A percentile compares a stretch with the other conserved stretches of the same genome.
Conservation (phyloP, 2,888 invertebrate genomes). For the Mythimna pallens region DNA sequence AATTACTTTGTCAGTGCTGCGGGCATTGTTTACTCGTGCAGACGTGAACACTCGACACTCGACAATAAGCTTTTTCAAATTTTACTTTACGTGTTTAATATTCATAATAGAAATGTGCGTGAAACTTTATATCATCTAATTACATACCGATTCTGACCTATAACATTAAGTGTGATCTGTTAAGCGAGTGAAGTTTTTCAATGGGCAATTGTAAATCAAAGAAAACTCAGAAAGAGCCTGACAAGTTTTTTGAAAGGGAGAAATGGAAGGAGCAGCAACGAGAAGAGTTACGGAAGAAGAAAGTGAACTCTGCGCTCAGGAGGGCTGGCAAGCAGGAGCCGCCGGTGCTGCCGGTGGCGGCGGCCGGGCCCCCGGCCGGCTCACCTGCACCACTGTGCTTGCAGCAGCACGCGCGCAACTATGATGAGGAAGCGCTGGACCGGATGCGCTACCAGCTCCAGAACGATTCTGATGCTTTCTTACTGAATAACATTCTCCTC, state of each 20-base stretch:
- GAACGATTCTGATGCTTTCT: conserved; percentile 92
- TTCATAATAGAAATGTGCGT: conserved; percentile 62
- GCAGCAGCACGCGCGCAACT: conserved; percentile 79
- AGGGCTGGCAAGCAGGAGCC: conserved; percentile 75
- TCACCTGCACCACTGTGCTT: conserved; percentile 70
- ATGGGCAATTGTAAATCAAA: conserved; percentile 88
- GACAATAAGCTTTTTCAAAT: conserved; percentile 10
- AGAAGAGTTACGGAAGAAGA: conserved; percentile 79
- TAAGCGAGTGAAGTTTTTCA: conserved; percentile 46
- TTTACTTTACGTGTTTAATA: conserved; percentile 21
- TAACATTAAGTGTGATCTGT: conserved; percentile 16
- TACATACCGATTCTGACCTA: conserved; percentile 2
- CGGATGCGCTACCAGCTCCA: conserved; percentile 91
- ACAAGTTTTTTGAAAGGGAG: conserved; percentile 84
- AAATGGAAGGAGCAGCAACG: conserved; percentile 81
- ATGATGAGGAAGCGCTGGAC: conserved; percentile 89
- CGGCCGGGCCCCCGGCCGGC: conserved; percentile 67
- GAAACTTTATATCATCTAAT: conserved; percentile 22
- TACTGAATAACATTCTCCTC: conserved; percentile 94
- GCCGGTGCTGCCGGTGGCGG: conserved; percentile 67
- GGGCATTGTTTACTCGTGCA: conserved; percentile 67
- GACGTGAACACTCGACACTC: conserved; percentile 55
- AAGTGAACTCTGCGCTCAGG: conserved; percentile 73
- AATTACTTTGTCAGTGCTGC: conserved; percentile 75
- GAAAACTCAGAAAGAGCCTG: conserved; percentile 82